Evolutionary conservation across 2,113 vertebrate genomes (phyloP).

Genomic region (Strix aluco): DNA sequence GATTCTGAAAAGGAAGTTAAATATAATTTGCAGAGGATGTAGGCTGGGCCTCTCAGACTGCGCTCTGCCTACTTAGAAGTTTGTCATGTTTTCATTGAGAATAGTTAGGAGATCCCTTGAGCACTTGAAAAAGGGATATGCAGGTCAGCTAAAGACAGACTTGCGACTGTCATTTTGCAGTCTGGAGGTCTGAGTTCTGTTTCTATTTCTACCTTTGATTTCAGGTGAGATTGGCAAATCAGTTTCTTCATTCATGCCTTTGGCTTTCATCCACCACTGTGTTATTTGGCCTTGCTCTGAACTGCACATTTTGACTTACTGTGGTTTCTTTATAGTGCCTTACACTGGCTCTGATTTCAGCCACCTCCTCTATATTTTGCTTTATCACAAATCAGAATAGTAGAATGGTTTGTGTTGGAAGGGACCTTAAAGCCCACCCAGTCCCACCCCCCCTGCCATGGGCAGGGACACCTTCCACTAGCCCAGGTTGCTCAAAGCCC

Average conservation of each 20-base stretch:
- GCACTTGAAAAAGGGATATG: background rate
- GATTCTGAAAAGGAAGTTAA: background rate
- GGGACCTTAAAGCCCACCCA: no score
- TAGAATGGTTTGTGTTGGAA: no score
- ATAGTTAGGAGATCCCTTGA: background rate
- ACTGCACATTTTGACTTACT: background rate
- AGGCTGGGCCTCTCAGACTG: background rate
- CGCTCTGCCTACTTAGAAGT: background rate
- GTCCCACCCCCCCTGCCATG: no score
- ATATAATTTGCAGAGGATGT: background rate
- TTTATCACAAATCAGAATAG: background rate
- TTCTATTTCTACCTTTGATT: background rate
- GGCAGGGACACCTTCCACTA: no score
- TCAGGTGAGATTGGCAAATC: background rate
- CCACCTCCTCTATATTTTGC: background rate
- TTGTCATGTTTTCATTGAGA: background rate
- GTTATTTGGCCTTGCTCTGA: background rate
- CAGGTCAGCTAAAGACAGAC: background rate
- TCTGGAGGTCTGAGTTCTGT: background rate
- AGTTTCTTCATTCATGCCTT: background rate
- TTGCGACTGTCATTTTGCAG: background rate
- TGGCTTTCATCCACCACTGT: background rate
- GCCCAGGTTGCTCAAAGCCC: no score
- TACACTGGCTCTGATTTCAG: background rate
- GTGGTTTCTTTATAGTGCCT: background rate